Conservation (phyloP, 2,888 invertebrate species). For the Petrophora chlorosata region DNA sequence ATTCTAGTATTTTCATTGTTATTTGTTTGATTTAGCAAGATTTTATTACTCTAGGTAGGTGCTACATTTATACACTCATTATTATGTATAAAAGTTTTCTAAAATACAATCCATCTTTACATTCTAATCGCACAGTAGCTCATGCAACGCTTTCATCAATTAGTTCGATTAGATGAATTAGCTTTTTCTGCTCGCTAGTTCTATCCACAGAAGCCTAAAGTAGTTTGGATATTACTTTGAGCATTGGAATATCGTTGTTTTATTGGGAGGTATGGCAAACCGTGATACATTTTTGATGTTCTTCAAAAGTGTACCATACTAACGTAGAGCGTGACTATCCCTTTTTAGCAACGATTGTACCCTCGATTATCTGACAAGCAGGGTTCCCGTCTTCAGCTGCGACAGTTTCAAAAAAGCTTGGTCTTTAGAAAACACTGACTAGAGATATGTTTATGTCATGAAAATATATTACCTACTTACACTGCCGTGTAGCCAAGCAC, state of each 20-base stretch:
- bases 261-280: constrained; percentile 46
- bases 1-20: no score
- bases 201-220: constrained; percentile 47
- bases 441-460: background rate
- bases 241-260: constrained; percentile 72
- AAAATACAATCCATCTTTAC: constrained; percentile 43
- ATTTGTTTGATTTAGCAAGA: background rate
- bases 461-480: constrained; percentile 3
- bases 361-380: constrained; percentile 81
- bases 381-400: constrained; percentile 79
- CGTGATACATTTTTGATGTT: constrained; percentile 30
- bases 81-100: background rate
- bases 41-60: background rate
- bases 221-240: constrained; percentile 61
- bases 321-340: constrained; percentile 38
- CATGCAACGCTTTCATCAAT: constrained; percentile 67
- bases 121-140: constrained; percentile 63
- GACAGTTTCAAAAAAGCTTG: constrained; percentile 38
- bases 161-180: constrained; percentile 59
- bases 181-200: constrained; percentile 66
- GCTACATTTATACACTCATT: background rate
- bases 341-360: constrained; percentile 52
- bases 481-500: constrained; percentile 25
- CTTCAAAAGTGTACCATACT: constrained; percentile 32
- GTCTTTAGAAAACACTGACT: background rate